Conservation (phyloP, 2,797 vertebrate genomes). For the Pterois miles region DNA sequence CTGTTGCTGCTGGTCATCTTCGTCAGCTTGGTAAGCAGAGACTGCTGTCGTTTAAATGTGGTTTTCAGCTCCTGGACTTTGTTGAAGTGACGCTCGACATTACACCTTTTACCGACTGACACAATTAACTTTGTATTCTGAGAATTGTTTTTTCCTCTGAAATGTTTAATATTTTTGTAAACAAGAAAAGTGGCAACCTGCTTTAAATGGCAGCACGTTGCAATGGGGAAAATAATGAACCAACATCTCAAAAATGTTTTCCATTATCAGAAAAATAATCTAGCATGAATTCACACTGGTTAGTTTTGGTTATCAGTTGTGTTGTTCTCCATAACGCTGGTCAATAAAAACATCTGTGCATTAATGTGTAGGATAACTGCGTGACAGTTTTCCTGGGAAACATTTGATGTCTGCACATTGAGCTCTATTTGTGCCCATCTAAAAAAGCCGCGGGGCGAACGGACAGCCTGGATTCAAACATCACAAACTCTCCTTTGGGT, state of each 20-base stretch:
- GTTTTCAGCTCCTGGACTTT: background rate
- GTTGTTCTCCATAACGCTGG: background rate
- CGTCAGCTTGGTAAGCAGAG: background rate
- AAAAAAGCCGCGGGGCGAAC: background rate
- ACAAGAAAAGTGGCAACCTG: background rate
- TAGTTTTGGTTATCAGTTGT: background rate
- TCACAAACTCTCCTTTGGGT: slow-evolving; percentile 44
- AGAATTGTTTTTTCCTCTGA: background rate
- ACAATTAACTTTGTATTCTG: background rate
- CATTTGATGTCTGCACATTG: slow-evolving; percentile 15
- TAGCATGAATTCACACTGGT: background rate
- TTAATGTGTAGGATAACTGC: background rate
- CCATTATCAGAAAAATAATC: background rate
- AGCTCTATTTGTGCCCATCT: slow-evolving; percentile 21
- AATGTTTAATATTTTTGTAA: background rate
- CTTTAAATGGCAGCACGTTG: background rate
- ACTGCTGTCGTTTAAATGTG: background rate
- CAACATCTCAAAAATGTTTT: background rate
- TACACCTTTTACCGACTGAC: background rate
- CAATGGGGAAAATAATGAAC: background rate
- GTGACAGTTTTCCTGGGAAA: background rate
- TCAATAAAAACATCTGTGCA: background rate
- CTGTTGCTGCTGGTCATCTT: background rate
- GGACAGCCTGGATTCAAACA: slow-evolving; percentile 24
- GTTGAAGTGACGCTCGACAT: background rate